Percentiles rank a stretch among this genome's conserved stretches.
phyloP scores from a whole-genome alignment of 2,888 invertebrate genomes.

The Bimastos eiseni region DNA sequence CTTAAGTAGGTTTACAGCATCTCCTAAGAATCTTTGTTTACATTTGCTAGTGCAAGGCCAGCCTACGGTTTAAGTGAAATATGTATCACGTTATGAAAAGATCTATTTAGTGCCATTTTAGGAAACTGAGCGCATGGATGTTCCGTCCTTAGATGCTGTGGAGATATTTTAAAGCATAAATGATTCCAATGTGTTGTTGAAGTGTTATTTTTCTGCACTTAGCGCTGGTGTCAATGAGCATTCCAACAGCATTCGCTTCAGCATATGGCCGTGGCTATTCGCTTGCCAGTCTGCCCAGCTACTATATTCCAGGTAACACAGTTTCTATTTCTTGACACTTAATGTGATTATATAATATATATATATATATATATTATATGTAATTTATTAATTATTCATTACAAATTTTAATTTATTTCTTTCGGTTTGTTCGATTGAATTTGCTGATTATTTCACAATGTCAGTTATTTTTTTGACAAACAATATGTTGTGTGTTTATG shows the following conservation, averaged over 20 bases:
- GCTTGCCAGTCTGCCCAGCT: conserved; percentile 35
- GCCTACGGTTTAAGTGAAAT: too few species aligned
- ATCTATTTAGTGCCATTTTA: neutral
- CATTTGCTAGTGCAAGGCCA: neutral
- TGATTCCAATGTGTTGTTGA: neutral
- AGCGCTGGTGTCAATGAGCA: conserved; percentile 33
- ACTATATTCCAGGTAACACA: conserved; percentile 33
- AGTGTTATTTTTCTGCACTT: neutral
- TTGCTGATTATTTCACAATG: too few species aligned
- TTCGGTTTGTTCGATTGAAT: too few species aligned
- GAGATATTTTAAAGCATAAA: neutral
- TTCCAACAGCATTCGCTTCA: conserved; percentile 32
- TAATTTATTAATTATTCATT: too few species aligned
- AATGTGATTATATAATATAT: too few species aligned
- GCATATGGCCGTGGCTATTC: conserved; percentile 36
- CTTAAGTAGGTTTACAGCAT: neutral
- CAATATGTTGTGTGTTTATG: too few species aligned
- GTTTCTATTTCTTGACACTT: neutral
- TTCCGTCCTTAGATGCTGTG: neutral
- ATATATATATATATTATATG: too few species aligned
- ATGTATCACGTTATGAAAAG: neutral
- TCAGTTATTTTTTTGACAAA: too few species aligned
- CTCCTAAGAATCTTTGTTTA: neutral
- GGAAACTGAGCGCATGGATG: neutral
- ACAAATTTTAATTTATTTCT: too few species aligned